These are phyloP conservation scores for Cossypha polioptera DNA, from an alignment of 2,797 vertebrate genomes.

Conservation along the genomic window DNA sequence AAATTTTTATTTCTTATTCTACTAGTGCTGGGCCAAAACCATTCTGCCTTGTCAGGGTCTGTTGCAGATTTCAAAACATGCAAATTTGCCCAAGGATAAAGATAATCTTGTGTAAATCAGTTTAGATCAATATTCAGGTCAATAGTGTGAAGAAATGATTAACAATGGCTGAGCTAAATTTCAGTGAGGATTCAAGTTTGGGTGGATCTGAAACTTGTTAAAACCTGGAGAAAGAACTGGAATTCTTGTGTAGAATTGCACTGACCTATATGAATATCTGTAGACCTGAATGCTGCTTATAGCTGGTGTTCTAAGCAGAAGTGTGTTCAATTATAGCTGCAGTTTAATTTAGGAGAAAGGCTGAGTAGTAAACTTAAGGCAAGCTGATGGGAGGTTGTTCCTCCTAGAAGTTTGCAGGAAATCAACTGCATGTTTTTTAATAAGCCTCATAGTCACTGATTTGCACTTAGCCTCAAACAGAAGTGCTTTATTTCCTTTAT, in stretches of 20 bases:
- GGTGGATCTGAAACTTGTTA: not conserved
- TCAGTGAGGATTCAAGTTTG: not conserved
- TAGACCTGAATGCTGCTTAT: not conserved
- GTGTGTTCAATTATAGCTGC: not conserved
- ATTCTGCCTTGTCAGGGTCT: not conserved
- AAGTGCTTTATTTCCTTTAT: not conserved
- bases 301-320: not conserved
- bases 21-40: not conserved
- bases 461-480: not conserved
- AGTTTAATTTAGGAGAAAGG: not conserved
- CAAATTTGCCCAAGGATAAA: not conserved
- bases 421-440: not conserved
- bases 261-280: not conserved
- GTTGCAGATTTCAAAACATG: not conserved
- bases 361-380: not conserved
- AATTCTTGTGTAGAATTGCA: not conserved
- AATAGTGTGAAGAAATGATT: fast-evolving
- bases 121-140: not conserved
- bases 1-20: not conserved
- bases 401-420: not conserved
- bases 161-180: not conserved
- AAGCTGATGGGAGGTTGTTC: not conserved
- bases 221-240: not conserved
- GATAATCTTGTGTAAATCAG: not conserved
- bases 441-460: not conserved